Percentiles rank a stretch among this genome's conserved stretches.
Conservation (phyloP, 2,113 vertebrate genomes). For the Monopterus albus region DNA sequence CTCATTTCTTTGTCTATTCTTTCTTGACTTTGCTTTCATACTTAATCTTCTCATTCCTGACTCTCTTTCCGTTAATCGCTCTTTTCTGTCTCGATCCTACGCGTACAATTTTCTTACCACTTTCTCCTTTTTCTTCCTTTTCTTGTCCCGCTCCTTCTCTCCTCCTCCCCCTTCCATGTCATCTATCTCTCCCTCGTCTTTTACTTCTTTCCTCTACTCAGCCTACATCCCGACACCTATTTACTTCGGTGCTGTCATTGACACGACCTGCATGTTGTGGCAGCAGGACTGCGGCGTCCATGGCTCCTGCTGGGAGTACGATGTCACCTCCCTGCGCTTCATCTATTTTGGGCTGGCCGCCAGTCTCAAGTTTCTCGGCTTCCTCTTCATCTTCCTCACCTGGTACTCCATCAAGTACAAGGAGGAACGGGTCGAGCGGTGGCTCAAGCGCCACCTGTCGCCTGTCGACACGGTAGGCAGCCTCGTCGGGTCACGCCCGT, state of each 20-base stretch:
- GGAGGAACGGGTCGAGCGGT: slow-evolving; percentile 89
- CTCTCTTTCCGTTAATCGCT: too few species aligned
- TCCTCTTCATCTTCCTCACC: slow-evolving; percentile 98
- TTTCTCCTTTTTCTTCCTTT: not conserved
- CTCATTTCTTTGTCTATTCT: not conserved
- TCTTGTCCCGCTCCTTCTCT: too few species aligned
- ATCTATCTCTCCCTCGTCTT: not conserved
- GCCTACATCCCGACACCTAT: slow-evolving; percentile 99
- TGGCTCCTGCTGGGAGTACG: slow-evolving; percentile 98
- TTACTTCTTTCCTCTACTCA: slow-evolving; percentile 53
- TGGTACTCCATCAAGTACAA: slow-evolving; percentile 98
- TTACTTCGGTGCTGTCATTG: slow-evolving; percentile 98
- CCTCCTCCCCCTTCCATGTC: not conserved
- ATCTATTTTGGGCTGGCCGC: slow-evolving; percentile 99
- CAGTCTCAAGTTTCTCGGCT: slow-evolving; percentile 96
- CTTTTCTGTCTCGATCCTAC: too few species aligned
- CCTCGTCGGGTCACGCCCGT: slow-evolving; percentile 87
- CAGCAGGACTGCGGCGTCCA: slow-evolving; percentile 96
- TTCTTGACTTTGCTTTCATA: rapidly evolving
- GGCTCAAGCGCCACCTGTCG: slow-evolving; percentile 82
- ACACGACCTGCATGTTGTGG: slow-evolving; percentile 99
- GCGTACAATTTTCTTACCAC: too few species aligned
- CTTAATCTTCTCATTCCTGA: not conserved
- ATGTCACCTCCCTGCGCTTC: slow-evolving; percentile 97
- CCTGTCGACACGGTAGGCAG: slow-evolving; percentile 92